Percentiles rank a stretch among this genome's conserved stretches.
phyloP scores from a whole-genome alignment of 2,888 invertebrate species.

The Lasioglossum morio region DNA sequence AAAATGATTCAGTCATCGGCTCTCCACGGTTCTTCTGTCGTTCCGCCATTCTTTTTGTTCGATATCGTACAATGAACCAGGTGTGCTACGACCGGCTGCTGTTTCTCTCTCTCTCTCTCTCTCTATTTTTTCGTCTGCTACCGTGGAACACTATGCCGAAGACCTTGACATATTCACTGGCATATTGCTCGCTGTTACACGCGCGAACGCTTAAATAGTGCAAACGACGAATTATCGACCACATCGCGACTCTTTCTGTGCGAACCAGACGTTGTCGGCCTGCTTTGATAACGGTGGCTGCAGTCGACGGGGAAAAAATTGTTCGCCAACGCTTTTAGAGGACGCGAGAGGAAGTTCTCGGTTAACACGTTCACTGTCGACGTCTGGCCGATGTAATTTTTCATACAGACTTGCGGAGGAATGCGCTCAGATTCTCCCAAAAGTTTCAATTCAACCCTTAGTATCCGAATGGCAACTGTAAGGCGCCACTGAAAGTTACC shows the following conservation, averaged over 20 bases:
- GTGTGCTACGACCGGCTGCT: constrained; percentile 7
- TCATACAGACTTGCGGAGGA: not conserved
- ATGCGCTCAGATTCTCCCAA: not conserved
- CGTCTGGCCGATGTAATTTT: not conserved
- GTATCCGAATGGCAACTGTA: not conserved
- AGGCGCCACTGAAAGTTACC: not conserved
- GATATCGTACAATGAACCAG: constrained; percentile 26
- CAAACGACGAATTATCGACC: constrained; percentile 62
- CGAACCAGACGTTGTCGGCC: constrained; percentile 31
- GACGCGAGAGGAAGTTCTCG: not conserved
- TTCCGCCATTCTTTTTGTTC: not conserved
- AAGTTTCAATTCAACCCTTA: not conserved
- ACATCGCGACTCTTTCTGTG: constrained; percentile 40
- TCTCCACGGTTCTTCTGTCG: not conserved
- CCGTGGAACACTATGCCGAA: constrained; percentile 29
- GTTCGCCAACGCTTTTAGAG: not conserved
- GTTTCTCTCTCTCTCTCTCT: not conserved
- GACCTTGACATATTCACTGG: constrained; percentile 60
- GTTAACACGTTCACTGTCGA: not conserved
- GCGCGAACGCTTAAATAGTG: constrained; percentile 60
- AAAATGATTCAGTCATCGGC: not conserved
- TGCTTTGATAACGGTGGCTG: constrained; percentile 12
- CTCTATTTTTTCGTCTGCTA: constrained; percentile 13
- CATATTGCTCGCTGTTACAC: constrained; percentile 54
- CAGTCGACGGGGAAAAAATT: not conserved